Base-by-base conservation (phyloP, 2,888 invertebrate genomes). In the Schizaphis graminum region DNA sequence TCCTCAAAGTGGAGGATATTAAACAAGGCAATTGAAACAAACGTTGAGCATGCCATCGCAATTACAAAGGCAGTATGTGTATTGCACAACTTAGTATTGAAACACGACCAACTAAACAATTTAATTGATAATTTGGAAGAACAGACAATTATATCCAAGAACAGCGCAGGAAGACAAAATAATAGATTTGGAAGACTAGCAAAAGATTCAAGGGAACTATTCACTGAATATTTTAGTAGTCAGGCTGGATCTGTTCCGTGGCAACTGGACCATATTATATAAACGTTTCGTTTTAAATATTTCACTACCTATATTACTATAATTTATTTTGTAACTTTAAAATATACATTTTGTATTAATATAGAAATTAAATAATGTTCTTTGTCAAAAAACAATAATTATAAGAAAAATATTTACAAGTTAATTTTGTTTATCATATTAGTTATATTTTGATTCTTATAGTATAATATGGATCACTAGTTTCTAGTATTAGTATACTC, bases 51-150 rank as follows among this genome's bases (percentile, higher is more conserved):
- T 16, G 87, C 87, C 41, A 87, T 87, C 47, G 41, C 41, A 87
- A 87, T 87, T 87, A 87, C 49, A 87, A 87, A 87, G 41, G 87
- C 49, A 87, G 87, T 87, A 87, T 87, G 87, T 16, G 21, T 87
- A 87, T 87, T 87, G 49, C 87, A 87, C 87, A 87, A 87, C n/a
- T 16, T 87, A 49, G 87, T 49, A 87, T 87, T 87, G n/a, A 77
- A 77, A 77, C 67, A 77, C 28, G n/a, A 77, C n/a, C 26, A 77
- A 77, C 67, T n/a, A 77, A 77, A 77, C 28, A 77, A 77, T 77
- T 8, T n/a, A 77, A n/a, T 77, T 77, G 67, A 77, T 77, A 77
- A 77, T 77, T 77, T 77, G 67, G 67, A 77, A 35, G 35, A 77
- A 77, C n/a, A 77, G 26, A 77, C 67, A n/a, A 26, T n/a, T 77